phyloP scores from a whole-genome alignment of 2,797 vertebrate species.

The Urophycis tenuis region DNA sequence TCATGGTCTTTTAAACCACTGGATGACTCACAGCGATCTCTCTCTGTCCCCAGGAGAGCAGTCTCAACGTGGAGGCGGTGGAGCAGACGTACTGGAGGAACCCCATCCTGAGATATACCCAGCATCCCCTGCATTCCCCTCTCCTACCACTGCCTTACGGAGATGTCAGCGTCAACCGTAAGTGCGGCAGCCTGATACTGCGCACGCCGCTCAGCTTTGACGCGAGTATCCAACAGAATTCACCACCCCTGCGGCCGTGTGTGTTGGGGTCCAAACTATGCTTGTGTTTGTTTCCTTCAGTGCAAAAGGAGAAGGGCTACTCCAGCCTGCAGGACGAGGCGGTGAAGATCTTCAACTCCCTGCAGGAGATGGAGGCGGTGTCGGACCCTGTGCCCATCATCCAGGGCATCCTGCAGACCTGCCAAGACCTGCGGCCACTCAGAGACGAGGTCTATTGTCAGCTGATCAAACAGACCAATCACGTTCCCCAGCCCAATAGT shows the following conservation, averaged over 20 bases:
- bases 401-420: conserved; percentile 91
- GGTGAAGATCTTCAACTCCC: conserved; percentile 89
- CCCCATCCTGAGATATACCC: conserved; percentile 88
- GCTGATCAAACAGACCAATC: conserved; percentile 92
- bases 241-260: background rate
- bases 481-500: conserved; percentile 82
- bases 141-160: conserved; percentile 85
- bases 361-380: conserved; percentile 88
- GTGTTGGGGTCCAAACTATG: background rate
- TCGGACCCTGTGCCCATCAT: conserved; percentile 87
- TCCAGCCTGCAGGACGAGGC: conserved; percentile 91
- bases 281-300: conserved; percentile 48
- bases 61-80: conserved; percentile 83
- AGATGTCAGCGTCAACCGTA: conserved; percentile 79
- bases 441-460: conserved; percentile 91
- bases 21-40: background rate
- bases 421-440: conserved; percentile 82
- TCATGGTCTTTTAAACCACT: background rate
- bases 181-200: conserved; percentile 46
- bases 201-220: background rate
- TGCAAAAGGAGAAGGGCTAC: conserved; percentile 90
- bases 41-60: conserved; percentile 76
- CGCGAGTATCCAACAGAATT: background rate
- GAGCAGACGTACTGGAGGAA: conserved; percentile 90
- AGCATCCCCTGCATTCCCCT: conserved; percentile 89